Evolutionary conservation across 2,888 invertebrate species (phyloP).

Genomic region (Psylliodes chrysocephalus): DNA sequence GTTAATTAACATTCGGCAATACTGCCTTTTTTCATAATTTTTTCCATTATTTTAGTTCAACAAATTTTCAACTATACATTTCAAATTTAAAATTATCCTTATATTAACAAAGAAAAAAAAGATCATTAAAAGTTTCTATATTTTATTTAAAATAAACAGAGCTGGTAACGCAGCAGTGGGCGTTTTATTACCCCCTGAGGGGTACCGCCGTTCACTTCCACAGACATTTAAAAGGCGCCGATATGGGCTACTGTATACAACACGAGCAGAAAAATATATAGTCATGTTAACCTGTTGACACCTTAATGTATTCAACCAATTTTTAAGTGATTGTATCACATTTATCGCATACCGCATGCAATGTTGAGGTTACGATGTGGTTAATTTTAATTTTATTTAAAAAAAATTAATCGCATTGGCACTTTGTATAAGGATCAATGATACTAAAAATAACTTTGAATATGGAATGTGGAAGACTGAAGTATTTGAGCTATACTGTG

Average conservation of each 20-base stretch:
- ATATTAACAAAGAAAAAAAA: too few species aligned
- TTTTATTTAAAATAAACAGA: too few species aligned
- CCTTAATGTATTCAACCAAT: conserved; percentile 9
- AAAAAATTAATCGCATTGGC: too few species aligned
- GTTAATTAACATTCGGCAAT: too few species aligned
- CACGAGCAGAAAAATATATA: not conserved
- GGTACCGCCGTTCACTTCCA: not conserved
- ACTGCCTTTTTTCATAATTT: too few species aligned
- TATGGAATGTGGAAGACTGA: too few species aligned
- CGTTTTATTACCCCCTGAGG: conserved; percentile 5
- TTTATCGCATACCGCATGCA: not conserved
- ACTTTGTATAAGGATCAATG: too few species aligned
- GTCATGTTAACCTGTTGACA: conserved; percentile 9
- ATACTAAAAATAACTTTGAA: too few species aligned
- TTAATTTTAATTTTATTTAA: not conserved
- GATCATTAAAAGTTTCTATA: not conserved
- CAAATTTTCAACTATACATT: too few species aligned
- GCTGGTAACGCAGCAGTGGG: conserved; percentile 1
- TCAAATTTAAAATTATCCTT: too few species aligned
- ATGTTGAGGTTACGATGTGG: conserved; percentile 4
- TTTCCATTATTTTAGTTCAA: too few species aligned
- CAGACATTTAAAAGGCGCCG: conserved; percentile 2
- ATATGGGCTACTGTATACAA: conserved; percentile 7
- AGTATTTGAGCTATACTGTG: too few species aligned
- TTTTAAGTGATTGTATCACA: conserved; percentile 1